Conservation (phyloP, 1,140 invertebrate species). For the Acromyrmex echinatior region DNA sequence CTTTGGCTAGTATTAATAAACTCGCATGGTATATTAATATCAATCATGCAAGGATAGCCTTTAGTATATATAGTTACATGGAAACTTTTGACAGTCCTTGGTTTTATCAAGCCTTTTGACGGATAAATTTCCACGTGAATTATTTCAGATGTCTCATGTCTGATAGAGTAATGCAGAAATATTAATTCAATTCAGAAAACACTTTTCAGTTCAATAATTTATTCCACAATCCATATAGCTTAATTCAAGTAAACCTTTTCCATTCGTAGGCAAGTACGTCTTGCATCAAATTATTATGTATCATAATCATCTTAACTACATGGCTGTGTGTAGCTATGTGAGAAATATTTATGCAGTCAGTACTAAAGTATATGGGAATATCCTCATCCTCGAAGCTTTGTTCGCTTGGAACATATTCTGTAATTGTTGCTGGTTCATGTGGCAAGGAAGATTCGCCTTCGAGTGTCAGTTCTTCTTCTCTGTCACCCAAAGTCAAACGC, state of each 20-base stretch:
- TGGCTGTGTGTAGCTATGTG: conserved; percentile 54
- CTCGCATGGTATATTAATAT: conserved; percentile 75
- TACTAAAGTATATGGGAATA: conserved; percentile 77
- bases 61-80: conserved; percentile 65
- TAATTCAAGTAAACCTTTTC: conserved; percentile 73
- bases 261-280: conserved; percentile 78
- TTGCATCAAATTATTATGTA: conserved; percentile 75
- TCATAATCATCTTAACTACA: conserved; percentile 74
- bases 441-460: conserved; percentile 67
- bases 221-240: background rate
- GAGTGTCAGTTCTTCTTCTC: conserved; percentile 66
- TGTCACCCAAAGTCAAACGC: conserved; percentile 71
- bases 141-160: conserved; percentile 67
- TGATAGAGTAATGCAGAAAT: conserved; percentile 48
- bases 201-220: background rate
- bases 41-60: conserved; percentile 69
- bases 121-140: conserved; percentile 73
- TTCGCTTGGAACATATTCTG: conserved; percentile 30
- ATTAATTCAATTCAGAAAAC: background rate
- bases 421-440: background rate
- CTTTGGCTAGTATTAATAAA: conserved; percentile 77
- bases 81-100: conserved; percentile 75
- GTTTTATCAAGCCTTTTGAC: conserved; percentile 75
- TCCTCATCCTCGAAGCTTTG: conserved; percentile 61
- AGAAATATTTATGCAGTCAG: conserved; percentile 67